Evolutionary conservation across 1,140 invertebrate species (phyloP), one percentile per base, ranked within the genome.

Genomic region (Archegozetes longisetosus): DNA sequence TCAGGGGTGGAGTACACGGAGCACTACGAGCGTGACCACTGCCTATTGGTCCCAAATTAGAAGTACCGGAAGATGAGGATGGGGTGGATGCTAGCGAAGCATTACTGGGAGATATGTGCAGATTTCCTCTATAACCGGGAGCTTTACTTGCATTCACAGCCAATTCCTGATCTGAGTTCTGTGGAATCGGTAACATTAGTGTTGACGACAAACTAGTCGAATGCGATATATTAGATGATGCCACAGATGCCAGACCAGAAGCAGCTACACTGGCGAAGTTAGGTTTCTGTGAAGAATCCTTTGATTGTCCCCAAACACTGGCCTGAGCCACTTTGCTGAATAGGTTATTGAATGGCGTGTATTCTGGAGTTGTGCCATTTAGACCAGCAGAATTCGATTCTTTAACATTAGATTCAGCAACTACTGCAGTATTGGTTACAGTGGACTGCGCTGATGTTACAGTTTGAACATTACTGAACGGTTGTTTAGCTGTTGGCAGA

Each of bases 71-170:
- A 9, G 61, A 22, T 61, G 61, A 62, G 60, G 60, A 65, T 26
- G 64, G 49, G 25, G 66, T 62, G 59, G 64, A 56, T 24, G 64
- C 61, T 66, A 64, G 64, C 50, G 68, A 66, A 58, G 62, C 51
- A 63, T 55, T 62, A 53, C 6, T 12, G 9, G 52, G 52, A 23
- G 26, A 24, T 20, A 26, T 20, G n/a, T 20, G 26, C 48, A 75
- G 78, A 53, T 65, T 68, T 6, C 80, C 79, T 66, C 84, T 77
- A 68, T 86, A 88, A 13, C 85, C 85, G 1, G 85, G 85, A 24
- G 86, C 85, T 72, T 87, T 86, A 0, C 84, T 80, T 9, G 82
- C 82, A 72, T 87, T 85, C 2, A 82, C 82, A 68, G 81, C 69
- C 27, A 68, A 17, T 23, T 62, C 64, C 13, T 25, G 13, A 32